Evolutionary conservation across 2,888 invertebrate species (phyloP).

Genomic region (Calliscelio sp.): DNA sequence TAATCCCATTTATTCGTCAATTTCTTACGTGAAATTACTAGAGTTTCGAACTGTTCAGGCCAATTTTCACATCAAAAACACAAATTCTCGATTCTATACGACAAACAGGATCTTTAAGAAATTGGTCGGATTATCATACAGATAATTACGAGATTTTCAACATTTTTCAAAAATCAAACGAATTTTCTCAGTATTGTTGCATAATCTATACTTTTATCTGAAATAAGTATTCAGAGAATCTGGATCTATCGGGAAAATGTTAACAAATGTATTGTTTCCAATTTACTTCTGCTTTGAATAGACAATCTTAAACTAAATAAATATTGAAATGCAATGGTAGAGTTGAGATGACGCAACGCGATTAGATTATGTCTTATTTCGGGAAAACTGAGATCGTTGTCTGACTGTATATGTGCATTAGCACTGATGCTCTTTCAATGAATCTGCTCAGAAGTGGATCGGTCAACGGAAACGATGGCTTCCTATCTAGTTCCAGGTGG

Average conservation of each 20-base stretch:
- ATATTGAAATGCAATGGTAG: background rate
- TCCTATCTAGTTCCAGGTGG: slow-evolving; percentile 62
- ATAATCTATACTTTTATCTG: no score
- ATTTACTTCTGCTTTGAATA: no score
- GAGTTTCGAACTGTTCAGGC: slow-evolving; percentile 24
- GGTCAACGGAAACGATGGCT: slow-evolving; percentile 63
- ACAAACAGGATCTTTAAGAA: no score
- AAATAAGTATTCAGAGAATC: no score
- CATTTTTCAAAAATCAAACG: no score
- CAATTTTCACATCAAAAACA: slow-evolving; percentile 35
- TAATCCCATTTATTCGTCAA: slow-evolving; percentile 59
- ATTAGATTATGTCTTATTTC: slow-evolving; percentile 33
- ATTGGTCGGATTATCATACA: no score
- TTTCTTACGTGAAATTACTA: slow-evolving; percentile 62
- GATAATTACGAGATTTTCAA: no score
- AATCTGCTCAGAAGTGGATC: slow-evolving; percentile 42
- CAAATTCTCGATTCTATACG: slow-evolving; percentile 34
- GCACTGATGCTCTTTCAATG: slow-evolving; percentile 55
- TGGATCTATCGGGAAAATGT: no score
- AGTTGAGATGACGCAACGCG: background rate
- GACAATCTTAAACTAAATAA: no score
- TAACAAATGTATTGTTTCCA: no score
- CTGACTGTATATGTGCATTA: slow-evolving; percentile 56
- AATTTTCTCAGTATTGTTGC: no score
- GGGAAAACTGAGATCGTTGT: slow-evolving; percentile 39